phyloP scores from a whole-genome alignment of 2,888 invertebrate species.

The Troides aeacus region DNA sequence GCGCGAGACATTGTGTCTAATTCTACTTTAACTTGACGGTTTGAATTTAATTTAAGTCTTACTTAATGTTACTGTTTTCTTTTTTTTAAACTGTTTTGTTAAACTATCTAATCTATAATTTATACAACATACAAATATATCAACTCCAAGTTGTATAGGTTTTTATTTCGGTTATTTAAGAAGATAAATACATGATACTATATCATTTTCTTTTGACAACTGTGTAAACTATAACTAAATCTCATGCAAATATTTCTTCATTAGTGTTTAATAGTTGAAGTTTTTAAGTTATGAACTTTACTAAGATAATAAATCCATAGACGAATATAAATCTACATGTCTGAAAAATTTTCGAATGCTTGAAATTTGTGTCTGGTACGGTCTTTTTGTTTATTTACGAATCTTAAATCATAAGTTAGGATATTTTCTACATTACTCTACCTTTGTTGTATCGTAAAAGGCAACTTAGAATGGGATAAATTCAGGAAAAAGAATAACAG shows the following conservation, averaged over 20 bases:
- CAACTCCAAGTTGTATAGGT: no score
- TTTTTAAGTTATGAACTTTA: not conserved
- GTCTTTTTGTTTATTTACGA: no score
- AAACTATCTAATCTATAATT: no score
- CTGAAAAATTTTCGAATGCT: not conserved
- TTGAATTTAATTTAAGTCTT: not conserved
- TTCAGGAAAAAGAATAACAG: no score
- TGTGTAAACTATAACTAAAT: not conserved
- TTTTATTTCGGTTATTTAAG: not conserved
- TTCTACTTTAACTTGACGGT: not conserved
- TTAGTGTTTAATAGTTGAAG: not conserved
- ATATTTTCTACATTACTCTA: no score
- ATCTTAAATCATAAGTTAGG: no score
- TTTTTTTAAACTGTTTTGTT: no score
- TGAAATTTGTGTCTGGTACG: not conserved
- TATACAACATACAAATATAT: no score
- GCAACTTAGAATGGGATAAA: no score
- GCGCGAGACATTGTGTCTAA: not conserved
- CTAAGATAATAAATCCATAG: not conserved
- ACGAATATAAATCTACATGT: not conserved
- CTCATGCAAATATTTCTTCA: slow-evolving; percentile 1
- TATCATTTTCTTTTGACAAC: not conserved
- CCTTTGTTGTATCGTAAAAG: no score
- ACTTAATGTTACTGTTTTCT: no score
- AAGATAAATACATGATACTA: not conserved